These are phyloP conservation scores for Nasonia giraulti DNA, from an alignment of 1,140 invertebrate genomes.

Conservation along the genomic window DNA sequence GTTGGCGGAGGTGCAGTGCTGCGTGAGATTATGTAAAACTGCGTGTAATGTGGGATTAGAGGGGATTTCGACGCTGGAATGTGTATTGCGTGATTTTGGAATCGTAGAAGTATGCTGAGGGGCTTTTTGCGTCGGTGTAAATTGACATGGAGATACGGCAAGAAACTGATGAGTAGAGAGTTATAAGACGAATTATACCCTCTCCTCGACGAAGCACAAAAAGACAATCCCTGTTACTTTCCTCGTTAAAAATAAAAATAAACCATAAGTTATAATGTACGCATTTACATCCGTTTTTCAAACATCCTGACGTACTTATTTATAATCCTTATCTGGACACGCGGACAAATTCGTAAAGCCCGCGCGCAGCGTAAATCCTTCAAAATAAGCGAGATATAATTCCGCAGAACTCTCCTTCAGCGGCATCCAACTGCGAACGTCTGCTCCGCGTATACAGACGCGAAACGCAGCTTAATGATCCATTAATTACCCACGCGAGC, in stretches of 20 bases:
- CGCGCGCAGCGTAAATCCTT: not conserved
- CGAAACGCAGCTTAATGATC: conserved; percentile 38
- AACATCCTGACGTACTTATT: not conserved
- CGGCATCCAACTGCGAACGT: not conserved
- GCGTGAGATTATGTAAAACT: conserved; percentile 3
- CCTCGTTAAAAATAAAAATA: too few species aligned
- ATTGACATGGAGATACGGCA: too few species aligned
- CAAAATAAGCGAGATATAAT: conserved; percentile 1
- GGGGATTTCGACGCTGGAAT: not conserved
- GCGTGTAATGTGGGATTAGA: not conserved
- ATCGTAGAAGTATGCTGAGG: too few species aligned
- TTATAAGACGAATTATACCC: not conserved
- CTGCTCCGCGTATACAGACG: not conserved
- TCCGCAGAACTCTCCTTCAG: conserved; percentile 17
- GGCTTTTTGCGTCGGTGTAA: too few species aligned
- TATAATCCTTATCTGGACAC: not conserved
- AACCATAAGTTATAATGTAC: too few species aligned
- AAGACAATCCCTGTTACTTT: too few species aligned
- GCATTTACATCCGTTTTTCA: not conserved
- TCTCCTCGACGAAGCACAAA: too few species aligned
- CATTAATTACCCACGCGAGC: conserved; percentile 43
- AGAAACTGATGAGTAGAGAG: too few species aligned
- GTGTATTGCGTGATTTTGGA: too few species aligned
- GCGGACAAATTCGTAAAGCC: not conserved
- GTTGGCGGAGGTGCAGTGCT: too few species aligned